A percentile compares a stretch with the other conserved stretches of the same genome.
These are phyloP conservation scores for Lycocorax pyrrhopterus DNA, from an alignment of 2,113 vertebrate species.

Conservation along the genomic window DNA sequence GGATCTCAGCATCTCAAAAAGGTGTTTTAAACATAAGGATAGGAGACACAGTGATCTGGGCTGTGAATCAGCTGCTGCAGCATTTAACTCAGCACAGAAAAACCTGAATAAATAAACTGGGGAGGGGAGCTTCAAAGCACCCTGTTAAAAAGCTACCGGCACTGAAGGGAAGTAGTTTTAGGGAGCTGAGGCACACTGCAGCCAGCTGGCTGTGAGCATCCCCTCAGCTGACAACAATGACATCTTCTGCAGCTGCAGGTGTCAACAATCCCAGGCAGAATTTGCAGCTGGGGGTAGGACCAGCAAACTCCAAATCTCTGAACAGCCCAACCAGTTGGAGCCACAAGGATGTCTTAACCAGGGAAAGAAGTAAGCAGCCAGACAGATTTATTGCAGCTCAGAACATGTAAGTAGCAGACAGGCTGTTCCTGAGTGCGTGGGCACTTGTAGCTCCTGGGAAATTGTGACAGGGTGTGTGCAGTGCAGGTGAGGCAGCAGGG, in stretches of 20 bases:
- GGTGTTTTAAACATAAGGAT: not conserved
- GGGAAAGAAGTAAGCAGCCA: not conserved
- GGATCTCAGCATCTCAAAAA: not conserved
- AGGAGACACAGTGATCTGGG: not conserved
- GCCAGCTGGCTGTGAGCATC: not conserved
- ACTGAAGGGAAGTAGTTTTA: not conserved
- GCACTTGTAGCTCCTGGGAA: not conserved
- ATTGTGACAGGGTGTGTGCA: fast-evolving
- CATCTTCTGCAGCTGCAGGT: not conserved
- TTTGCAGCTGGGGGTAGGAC: not conserved
- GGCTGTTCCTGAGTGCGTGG: not conserved
- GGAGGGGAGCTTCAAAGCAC: not conserved
- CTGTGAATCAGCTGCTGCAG: not conserved
- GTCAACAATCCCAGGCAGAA: fast-evolving
- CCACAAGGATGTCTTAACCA: not conserved
- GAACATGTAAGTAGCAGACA: not conserved
- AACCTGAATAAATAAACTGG: not conserved
- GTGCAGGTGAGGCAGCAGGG: fast-evolving
- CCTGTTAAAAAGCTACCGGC: not conserved
- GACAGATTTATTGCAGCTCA: not conserved
- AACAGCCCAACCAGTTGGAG: not conserved
- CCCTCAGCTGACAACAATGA: not conserved
- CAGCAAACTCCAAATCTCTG: not conserved
- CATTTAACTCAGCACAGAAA: not conserved
- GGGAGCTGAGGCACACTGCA: not conserved